Evolutionary conservation across 2,797 vertebrate genomes (phyloP).

Genomic region (Poecilia velifera): DNA sequence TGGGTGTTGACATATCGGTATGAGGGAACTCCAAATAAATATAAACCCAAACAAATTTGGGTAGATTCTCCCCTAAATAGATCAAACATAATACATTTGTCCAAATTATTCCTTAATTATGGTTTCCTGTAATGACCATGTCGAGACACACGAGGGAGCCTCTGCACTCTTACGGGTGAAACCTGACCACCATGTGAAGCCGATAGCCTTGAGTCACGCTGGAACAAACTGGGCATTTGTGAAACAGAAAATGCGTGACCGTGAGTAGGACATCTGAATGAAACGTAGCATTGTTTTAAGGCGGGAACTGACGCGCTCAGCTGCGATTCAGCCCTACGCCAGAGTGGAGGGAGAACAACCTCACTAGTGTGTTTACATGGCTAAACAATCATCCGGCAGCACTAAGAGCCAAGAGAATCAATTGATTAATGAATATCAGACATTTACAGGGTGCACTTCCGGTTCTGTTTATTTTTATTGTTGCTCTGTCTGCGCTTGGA

Average conservation of each 20-base stretch:
- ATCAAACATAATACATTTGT: not conserved
- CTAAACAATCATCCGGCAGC: not conserved
- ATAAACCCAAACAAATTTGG: too few species aligned
- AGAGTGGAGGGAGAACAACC: not conserved
- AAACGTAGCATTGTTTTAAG: not conserved
- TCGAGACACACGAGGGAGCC: constrained; percentile 57
- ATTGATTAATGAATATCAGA: not conserved
- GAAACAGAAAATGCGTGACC: constrained; percentile 23
- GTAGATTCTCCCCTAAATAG: too few species aligned
- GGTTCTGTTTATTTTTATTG: constrained; percentile 30
- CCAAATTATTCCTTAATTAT: not conserved
- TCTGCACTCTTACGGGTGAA: constrained; percentile 24
- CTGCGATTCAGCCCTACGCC: constrained; percentile 1
- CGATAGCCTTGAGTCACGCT: not conserved
- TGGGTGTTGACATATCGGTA: too few species aligned
- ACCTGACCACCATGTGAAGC: not conserved
- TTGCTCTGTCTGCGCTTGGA: not conserved
- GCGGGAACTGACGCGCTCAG: not conserved
- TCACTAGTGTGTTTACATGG: not conserved
- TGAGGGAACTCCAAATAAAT: too few species aligned
- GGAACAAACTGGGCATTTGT: not conserved
- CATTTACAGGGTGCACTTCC: not conserved
- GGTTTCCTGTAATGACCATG: constrained; percentile 40
- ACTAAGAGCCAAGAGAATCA: not conserved
- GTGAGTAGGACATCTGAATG: not conserved